These are phyloP conservation scores for Folsomia manolachei DNA, from an alignment of 2,888 invertebrate genomes.

Conservation along the genomic window DNA sequence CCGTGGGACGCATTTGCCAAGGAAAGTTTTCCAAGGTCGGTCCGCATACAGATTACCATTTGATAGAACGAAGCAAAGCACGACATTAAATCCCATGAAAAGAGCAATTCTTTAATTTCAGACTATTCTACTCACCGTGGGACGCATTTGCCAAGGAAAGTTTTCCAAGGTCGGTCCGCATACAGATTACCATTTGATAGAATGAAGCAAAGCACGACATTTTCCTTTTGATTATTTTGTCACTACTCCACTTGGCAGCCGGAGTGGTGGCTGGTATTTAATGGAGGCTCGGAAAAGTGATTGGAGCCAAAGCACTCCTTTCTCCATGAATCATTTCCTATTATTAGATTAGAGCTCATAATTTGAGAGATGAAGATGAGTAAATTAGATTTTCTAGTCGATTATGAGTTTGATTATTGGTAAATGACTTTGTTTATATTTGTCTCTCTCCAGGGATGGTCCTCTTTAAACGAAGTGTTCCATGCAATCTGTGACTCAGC, in stretches of 20 bases:
- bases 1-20: constrained; percentile 33
- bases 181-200: neutral
- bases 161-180: constrained; percentile 37
- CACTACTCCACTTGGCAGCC: neutral
- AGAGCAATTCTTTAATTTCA: too few species aligned
- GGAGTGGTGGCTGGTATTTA: too few species aligned
- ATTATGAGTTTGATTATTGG: neutral
- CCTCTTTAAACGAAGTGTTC: constrained; percentile 39
- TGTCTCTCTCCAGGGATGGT: constrained; percentile 35
- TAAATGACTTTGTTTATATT: constrained; percentile 14
- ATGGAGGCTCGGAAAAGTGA: neutral
- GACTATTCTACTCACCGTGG: constrained; percentile 33
- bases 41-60: too few species aligned
- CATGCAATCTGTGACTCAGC: constrained; percentile 41
- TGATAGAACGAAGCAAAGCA: too few species aligned
- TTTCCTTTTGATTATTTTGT: neutral
- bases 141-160: constrained; percentile 30
- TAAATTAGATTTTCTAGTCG: constrained; percentile 1
- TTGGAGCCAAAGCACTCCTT: neutral
- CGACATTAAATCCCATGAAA: too few species aligned
- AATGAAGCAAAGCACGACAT: neutral
- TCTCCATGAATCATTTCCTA: too few species aligned
- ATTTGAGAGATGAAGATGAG: neutral
- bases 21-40: constrained; percentile 38
- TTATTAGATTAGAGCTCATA: neutral